Evolutionary conservation across 2,888 invertebrate species (phyloP), one percentile per base, ranked within the genome.

Genomic region (Stenurella melanura): DNA sequence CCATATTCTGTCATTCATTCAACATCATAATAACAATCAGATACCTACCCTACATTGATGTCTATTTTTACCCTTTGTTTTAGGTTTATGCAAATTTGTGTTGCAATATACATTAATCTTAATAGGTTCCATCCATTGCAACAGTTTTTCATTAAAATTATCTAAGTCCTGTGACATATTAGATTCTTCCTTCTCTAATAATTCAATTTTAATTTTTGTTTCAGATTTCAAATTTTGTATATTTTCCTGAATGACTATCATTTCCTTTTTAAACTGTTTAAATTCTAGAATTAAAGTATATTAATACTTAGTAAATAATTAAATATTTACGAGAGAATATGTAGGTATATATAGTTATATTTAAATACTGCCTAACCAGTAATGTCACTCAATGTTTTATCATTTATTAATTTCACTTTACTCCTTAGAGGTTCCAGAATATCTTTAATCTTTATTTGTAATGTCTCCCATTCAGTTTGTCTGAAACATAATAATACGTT

Each of bases 171-270:
- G 85, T 26, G 64, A 73, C 63, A 88, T 78, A 54, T 81, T 78
- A 60, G 79, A 78, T 83, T 87, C 86, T 67, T 85, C 77, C 38
- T 81, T 77, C 67, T 80, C 63, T 50, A 88, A 80, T 30, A 75
- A 78, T 34, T 85, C 80, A 17, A 85, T 42, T 60, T 84, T 83
- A 2, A 67, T 42, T 77, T 83, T 83, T 10, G 83, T 80, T 54
- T 82, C 79, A 19, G 79, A 50, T 78, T 85, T 86, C 21, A 85
- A 58, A 70, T 80, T 82, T 66, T 86, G 82, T 70, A 87, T 86
- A 63, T 83, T 86, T 34, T 86, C 85, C 81, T 87, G 86, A 11
- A 88, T 82, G 5, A 77, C 60, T 19, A 85, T 81, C 85, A 88
- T 86, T 69, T 86, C 85, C 60, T 81, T 82, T 82, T 87, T 87